Evolutionary conservation across 1,140 invertebrate species (phyloP), one percentile per base, ranked within the genome.

Genomic region (Zaprionus taronus): DNA sequence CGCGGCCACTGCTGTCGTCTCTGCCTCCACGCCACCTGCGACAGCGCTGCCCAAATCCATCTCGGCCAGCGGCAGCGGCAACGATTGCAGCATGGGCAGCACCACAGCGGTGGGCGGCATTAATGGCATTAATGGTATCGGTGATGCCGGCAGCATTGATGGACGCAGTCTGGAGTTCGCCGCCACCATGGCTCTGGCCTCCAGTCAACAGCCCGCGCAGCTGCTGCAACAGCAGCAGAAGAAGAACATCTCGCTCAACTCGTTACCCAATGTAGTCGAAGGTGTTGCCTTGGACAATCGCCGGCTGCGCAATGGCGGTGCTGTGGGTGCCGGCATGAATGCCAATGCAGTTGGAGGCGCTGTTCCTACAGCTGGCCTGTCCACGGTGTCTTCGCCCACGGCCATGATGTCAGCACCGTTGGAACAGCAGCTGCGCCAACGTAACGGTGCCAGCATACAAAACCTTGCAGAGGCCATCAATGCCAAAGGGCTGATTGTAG

Each of bases 401-500:
- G 81, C 87, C 9, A 73, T 89, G 74, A 86, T 81, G 74, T 75
- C 77, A 7, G 76, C 68, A 2, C 63, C 83, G 1, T 57, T 92
- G 38, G 90, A 91, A 11, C 81, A 91, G 20, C 85, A 90, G 49
- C 68, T 90, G 47, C 64, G 81, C 3, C 63, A 80, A 22, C 64
- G 80, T 26, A 92, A 92, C 51, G 91, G 87, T 0, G 75, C 75
- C 24, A 92, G 91, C 51, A 68, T 85, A 2, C 91, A 91, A 20
- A 91, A 87, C 49, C 71, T 92, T 7, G 20, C 78, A 7, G 90
- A 91, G 36, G 75, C 77, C 15, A 89, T 90, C 41, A 80, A 77
- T 55, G 69, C 70, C 36, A 92, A 91, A 53, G 76, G 81, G 4
- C 93, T 94, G 17, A 94, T 95, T 38, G 81, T 91, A 0, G 97